Evolutionary conservation across 2,797 vertebrate species (phyloP), one percentile per base, ranked within the genome.

Genomic region (Xiphorhynchus erythropygius): DNA sequence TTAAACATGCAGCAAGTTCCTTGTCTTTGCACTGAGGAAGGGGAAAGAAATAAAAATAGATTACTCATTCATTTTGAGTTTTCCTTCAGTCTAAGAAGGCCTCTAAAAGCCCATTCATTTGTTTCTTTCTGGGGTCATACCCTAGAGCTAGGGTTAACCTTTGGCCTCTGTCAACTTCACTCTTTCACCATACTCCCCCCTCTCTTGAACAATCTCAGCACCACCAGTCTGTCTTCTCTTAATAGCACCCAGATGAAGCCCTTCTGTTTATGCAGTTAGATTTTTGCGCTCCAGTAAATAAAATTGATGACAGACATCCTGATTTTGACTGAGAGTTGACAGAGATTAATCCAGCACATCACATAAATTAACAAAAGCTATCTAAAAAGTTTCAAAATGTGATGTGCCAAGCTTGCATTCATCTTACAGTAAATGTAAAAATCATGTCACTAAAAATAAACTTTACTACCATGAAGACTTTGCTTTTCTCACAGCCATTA

Each of bases 341-440:
- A 89, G 56, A 76, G 53, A 81, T 65, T 50, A 76, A 92, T 63
- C 60, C 56, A 11, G 55, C 35, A 81, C 27, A 73, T 73, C 59
- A 73, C 18, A 77, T 88, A 75, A 91, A 88, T 87, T 81, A 86
- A 32, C 69, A 84, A 75, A 81, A 90, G 17, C 32, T 82, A 30
- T 55, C 57, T 71, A 75, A 95, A 95, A 86, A 57, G 11, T 75
- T 91, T 73, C 53, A 93, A 75, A 90, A 62, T 42, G 16, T 78
- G 62, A 84, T 47, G 23, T 78, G n/a, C 9, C 53, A 86, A 78
- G 28, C 46, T 78, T 84, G n/a, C 62, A 81, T 81, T 93, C 95
- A 39, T 84, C 50, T 90, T 68, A 65, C 0, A 5, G 50, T 77
- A 83, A 86, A 81, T 47, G 46, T 19, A 78, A 73, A 93, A 87